Conservation (phyloP, 2,888 invertebrate genomes). For the Xanthorhoe spadicearia region DNA sequence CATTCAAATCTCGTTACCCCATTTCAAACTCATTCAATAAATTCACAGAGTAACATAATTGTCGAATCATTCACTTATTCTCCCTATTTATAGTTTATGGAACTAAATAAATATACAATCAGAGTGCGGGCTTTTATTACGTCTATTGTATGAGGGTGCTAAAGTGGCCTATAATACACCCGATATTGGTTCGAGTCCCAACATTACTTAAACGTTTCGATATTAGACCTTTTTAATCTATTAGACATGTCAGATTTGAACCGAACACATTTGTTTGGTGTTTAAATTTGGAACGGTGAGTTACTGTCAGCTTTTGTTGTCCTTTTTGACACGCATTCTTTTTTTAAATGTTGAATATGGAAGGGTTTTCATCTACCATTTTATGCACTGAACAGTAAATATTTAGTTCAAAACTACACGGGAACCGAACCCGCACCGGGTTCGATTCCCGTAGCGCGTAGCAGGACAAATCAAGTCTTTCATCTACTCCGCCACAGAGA, state of each 20-base stretch:
- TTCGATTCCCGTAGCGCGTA: no score
- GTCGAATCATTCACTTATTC: constrained; percentile 76
- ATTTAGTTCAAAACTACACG: no score
- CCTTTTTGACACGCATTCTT: neutral
- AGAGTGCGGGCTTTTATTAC: constrained; percentile 54
- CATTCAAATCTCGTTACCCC: constrained; percentile 20
- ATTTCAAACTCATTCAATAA: constrained; percentile 67
- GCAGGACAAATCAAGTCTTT: no score
- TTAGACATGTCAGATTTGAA: constrained; percentile 16
- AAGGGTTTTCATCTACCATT: neutral
- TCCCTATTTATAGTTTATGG: constrained; percentile 46
- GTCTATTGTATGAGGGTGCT: constrained; percentile 36
- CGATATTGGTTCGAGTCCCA: constrained; percentile 32
- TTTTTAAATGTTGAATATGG: neutral
- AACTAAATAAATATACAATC: constrained; percentile 52
- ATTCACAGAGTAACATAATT: constrained; percentile 68
- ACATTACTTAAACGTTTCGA: constrained; percentile 48
- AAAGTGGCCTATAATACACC: constrained; percentile 55
- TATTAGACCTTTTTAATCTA: constrained; percentile 29
- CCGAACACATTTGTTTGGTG: constrained; percentile 10
- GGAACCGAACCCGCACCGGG: no score
- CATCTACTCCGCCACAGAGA: no score
- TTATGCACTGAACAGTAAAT: neutral
- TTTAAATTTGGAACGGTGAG: constrained; percentile 14
- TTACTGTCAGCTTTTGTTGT: constrained; percentile 8